Base-by-base conservation (phyloP, 2,113 vertebrate genomes). In the Carassius auratus region DNA sequence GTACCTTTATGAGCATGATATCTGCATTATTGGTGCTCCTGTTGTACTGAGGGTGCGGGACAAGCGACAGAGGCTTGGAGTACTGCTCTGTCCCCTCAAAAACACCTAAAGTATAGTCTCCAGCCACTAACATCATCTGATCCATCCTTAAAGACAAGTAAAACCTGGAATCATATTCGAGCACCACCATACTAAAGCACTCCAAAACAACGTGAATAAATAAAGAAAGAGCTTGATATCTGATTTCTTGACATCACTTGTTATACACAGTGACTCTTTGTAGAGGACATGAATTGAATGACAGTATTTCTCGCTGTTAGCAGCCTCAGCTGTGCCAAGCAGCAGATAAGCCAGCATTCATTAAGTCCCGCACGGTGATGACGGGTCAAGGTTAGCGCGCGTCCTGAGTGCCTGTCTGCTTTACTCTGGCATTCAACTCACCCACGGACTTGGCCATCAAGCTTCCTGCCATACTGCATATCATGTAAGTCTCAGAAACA, bases 1-100 rank as follows among this genome's bases (percentile, higher is more conserved):
- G 86, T 91, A 96, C 95, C 95, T 95, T 95, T 74, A 96, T 94
- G 55, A 96, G 91, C 95, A 96, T 96, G 88, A 96, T 93, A 89
- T 96, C 95, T 2, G 93, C 94, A 12, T 95, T 94, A 88, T 93
- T 95, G 87, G 90, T 94, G 73, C 82, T 89, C 62, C 89, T 88
- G 90, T 94, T 93, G 91, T 95, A 96, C 13, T 91, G 86, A 0
- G 95, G 95, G 68, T 96, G 95, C 14, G 90, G 86, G 66, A 95
- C 88, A 88, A 96, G 87, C 50, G 83, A 89, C 38, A 84, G 86
- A 2, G 95, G 92, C 75, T 93, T 91, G 36, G 93, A 94, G 5
- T 94, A 91, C 88, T 95, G 95, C 85, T 96, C 95, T 3, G 92
- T 94, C 0, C 95, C 95, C 87, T 96, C 95, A 5, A 92, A 93